Evolutionary conservation across 2,888 invertebrate genomes (phyloP).

Genomic region (Onchidella celtica): DNA sequence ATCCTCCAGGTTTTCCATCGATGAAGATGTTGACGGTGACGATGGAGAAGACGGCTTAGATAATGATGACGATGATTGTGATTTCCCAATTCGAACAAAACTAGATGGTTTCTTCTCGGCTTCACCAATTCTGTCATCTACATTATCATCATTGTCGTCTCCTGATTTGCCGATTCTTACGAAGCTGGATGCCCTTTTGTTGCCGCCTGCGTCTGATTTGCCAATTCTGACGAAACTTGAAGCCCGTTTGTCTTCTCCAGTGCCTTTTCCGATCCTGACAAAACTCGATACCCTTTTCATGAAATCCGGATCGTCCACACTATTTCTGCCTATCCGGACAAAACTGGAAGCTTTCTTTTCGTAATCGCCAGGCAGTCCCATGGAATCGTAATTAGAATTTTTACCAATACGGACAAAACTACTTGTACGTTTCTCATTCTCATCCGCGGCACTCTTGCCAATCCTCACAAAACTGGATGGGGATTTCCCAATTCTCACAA

Average conservation of each 20-base stretch:
- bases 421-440: conserved; percentile 22
- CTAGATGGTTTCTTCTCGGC: conserved; percentile 49
- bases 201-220: background rate
- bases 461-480: conserved; percentile 56
- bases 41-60: background rate
- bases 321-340: conserved; percentile 52
- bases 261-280: conserved; percentile 37
- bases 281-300: conserved; percentile 26
- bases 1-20: background rate
- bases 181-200: conserved; percentile 42
- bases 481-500: conserved; percentile 52
- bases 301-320: conserved; percentile 11
- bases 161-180: conserved; percentile 56
- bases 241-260: background rate
- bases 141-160: background rate
- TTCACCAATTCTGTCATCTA: background rate
- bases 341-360: conserved; percentile 52
- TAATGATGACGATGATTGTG: background rate
- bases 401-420: conserved; percentile 51
- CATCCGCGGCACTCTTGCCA: conserved; percentile 45
- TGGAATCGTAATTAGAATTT: background rate
- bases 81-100: conserved; percentile 57
- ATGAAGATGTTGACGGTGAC: background rate
- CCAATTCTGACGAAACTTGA: conserved; percentile 39
- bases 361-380: conserved; percentile 21